Evolutionary conservation across 2,888 invertebrate genomes (phyloP).

Genomic region (Eupelmus urozonus): DNA sequence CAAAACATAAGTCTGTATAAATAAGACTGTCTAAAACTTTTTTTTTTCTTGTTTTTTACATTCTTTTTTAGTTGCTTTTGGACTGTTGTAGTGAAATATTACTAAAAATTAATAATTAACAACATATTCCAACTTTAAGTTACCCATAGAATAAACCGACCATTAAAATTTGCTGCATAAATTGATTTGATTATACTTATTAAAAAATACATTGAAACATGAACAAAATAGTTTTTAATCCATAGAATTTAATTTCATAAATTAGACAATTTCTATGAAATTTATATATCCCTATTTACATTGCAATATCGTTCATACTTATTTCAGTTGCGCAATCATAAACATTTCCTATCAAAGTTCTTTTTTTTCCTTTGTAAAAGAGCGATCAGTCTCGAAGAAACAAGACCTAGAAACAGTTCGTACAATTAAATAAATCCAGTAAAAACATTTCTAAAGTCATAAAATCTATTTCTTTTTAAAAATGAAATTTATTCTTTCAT

Average conservation of each 20-base stretch:
- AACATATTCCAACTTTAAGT: too few species aligned
- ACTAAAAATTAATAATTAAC: neutral
- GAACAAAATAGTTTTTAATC: neutral
- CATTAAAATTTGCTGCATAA: too few species aligned
- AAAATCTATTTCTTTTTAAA: neutral
- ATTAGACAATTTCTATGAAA: too few species aligned
- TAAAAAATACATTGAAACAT: neutral
- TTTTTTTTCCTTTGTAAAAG: slow-evolving; percentile 18
- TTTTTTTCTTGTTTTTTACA: too few species aligned
- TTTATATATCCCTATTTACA: too few species aligned
- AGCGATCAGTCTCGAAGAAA: slow-evolving; percentile 11
- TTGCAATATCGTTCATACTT: too few species aligned
- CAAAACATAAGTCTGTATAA: too few species aligned
- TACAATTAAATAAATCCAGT: neutral
- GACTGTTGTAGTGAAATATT: too few species aligned
- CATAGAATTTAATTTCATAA: too few species aligned
- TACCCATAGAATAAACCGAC: too few species aligned
- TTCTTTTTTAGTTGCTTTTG: too few species aligned
- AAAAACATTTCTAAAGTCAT: neutral
- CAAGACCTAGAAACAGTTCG: neutral
- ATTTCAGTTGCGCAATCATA: neutral
- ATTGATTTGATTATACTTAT: neutral
- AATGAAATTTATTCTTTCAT: neutral
- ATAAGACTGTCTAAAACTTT: too few species aligned
- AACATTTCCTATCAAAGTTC: neutral